Base-by-base conservation (phyloP, 2,113 vertebrate genomes). In the Bostrychus sinensis region DNA sequence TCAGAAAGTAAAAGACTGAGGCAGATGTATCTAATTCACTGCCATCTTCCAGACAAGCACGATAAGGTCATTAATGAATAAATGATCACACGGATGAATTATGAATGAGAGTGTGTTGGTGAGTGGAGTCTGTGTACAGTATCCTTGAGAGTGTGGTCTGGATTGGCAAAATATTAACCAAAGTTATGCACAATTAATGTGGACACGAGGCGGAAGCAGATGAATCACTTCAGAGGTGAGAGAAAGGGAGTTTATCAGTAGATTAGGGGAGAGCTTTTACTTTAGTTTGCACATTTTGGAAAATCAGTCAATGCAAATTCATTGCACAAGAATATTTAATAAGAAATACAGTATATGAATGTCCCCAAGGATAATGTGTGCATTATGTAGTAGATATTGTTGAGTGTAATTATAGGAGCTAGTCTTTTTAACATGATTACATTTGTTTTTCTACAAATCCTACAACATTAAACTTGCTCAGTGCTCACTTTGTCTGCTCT, bases 11-110 rank as follows among this genome's bases (percentile, higher is more conserved):
- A 32, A 25, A 62, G 39, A 55, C 36, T 5, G 25, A 62, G 75
- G 60, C 80, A 83, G 59, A 77, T 76, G 75, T 61, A 30, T 70
- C 12, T 65, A 65, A 81, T 81, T 75, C 62, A 75, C 39, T 46
- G 63, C 61, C 66, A 77, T 79, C 71, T 76, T 37, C 56, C 50
- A 82, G 74, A 84, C 80, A 67, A 71, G 71, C 63, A 65, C 5
- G 85, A 87, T 86, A 88, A 89, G 84, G 83, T 84, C 84, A 83
- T 91, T 86, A 86, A 90, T 91, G 87, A 91, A 92, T 91, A 91
- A 91, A 88, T 89, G 66, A 90, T 83, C 56, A 66, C 51, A 54
- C 38, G 17, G 30, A 70, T 91, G 64, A 89, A 89, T 88, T 76
- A 86, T 87, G 81, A 55, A 90, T 85, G 62, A 71, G 58, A 60